Base-by-base conservation (phyloP, 2,888 invertebrate species). In the Ophion costatus region DNA sequence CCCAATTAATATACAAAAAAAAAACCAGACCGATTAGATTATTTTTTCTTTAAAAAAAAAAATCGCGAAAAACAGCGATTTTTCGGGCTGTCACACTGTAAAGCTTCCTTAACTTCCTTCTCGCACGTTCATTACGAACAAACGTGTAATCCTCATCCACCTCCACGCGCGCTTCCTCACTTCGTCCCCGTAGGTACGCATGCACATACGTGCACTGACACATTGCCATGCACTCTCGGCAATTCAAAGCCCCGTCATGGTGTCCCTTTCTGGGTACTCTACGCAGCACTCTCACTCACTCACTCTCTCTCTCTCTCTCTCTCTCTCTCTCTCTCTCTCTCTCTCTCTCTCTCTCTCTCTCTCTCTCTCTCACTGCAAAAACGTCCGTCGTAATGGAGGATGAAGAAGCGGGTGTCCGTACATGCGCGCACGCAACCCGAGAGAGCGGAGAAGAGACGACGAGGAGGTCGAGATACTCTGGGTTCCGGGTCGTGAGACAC, bases 31-130 rank as follows among this genome's bases (percentile, higher is more conserved):
- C n/a, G n/a, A n/a, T n/a, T n/a, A n/a, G n/a, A n/a, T n/a, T n/a
- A n/a, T n/a, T n/a, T n/a, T n/a, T n/a, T n/a, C n/a, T n/a, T n/a
- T n/a, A n/a, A n/a, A n/a, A n/a, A n/a, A n/a, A n/a, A n/a, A n/a
- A n/a, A n/a, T n/a, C n/a, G n/a, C n/a, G n/a, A n/a, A n/a, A n/a
- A n/a, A n/a, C n/a, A n/a, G n/a, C n/a, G n/a, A n/a, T n/a, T n/a
- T n/a, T n/a, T n/a, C n/a, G n/a, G n/a, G n/a, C n/a, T n/a, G n/a
- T n/a, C n/a, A n/a, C n/a, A n/a, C n/a, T n/a, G n/a, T n/a, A n/a
- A n/a, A n/a, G n/a, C n/a, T n/a, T n/a, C n/a, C n/a, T n/a, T n/a
- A 82, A 84, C 82, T 75, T 82, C 70, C 79, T 79, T 79, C 82
- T 79, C 82, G 79, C 79, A 75, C 79, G 78, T 67, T 84, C 79